phyloP scores from a whole-genome alignment of 2,797 vertebrate species.

The Thalassophryne amazonica region DNA sequence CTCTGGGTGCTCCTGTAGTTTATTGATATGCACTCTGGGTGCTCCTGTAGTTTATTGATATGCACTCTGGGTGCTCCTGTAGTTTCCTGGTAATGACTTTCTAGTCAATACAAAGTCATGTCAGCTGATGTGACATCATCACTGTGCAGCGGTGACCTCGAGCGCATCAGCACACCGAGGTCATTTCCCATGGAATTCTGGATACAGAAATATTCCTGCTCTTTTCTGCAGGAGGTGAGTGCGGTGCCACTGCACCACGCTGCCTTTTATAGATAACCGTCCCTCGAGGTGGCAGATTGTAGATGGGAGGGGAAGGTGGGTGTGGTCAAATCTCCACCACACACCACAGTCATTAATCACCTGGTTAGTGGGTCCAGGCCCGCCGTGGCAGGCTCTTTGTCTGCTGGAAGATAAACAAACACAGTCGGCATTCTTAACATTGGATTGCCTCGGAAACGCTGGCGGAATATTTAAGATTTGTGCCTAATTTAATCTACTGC shows the following conservation, averaged over 20 bases:
- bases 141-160: too few species aligned
- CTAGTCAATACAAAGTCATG: too few species aligned
- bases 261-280: background rate
- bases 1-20: too few species aligned
- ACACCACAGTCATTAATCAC: slow-evolving; percentile 37
- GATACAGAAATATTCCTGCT: background rate
- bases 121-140: too few species aligned
- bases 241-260: background rate
- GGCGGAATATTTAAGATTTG: slow-evolving; percentile 12
- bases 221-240: background rate
- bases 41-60: too few species aligned
- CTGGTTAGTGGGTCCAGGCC: slow-evolving; percentile 19
- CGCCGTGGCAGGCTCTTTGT: slow-evolving; percentile 6
- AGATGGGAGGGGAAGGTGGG: background rate
- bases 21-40: too few species aligned
- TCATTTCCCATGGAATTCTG: background rate
- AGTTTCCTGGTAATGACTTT: too few species aligned
- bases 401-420: slow-evolving; percentile 23
- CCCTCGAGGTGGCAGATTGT: background rate
- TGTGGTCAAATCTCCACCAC: slow-evolving; percentile 10
- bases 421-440: slow-evolving; percentile 1
- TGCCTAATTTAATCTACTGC: too few species aligned
- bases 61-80: too few species aligned
- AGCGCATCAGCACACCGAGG: background rate
- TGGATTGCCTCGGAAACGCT: slow-evolving; percentile 6